These are phyloP conservation scores for Phymastichus coffea DNA, from an alignment of 1,140 invertebrate species.

Conservation along the genomic window DNA sequence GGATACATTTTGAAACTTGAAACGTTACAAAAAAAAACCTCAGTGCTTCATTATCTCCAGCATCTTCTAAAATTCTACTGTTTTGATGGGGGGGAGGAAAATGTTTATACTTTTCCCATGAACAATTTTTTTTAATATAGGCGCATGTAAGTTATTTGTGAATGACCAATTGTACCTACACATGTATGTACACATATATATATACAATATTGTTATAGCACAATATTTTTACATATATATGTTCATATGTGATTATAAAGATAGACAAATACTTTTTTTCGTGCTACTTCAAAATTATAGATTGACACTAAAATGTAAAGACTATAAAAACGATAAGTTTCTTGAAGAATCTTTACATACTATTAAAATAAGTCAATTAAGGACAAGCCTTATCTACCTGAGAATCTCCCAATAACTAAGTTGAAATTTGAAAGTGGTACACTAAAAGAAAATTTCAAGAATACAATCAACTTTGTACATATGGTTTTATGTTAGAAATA, in stretches of 20 bases:
- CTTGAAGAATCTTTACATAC: slow-evolving; percentile 1
- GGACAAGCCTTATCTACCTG: slow-evolving; percentile 24
- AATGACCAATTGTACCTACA: slow-evolving; percentile 48
- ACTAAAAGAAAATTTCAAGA: not conserved
- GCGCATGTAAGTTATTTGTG: slow-evolving; percentile 50
- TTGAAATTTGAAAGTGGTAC: slow-evolving; percentile 8
- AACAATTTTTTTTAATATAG: slow-evolving; percentile 37
- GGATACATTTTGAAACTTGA: slow-evolving; percentile 28
- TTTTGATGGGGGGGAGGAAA: slow-evolving; percentile 36
- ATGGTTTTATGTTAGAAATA: not conserved
- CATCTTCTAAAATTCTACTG: slow-evolving; percentile 41
- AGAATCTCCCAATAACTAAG: slow-evolving; percentile 8
- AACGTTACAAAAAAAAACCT: slow-evolving; percentile 37
- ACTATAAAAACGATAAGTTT: slow-evolving; percentile 11
- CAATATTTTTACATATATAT: slow-evolving; percentile 30
- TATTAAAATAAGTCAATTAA: slow-evolving; percentile 8
- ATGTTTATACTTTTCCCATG: slow-evolving; percentile 32
- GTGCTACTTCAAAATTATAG: slow-evolving; percentile 31
- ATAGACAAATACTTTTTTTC: slow-evolving; percentile 22
- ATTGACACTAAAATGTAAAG: slow-evolving; percentile 32
- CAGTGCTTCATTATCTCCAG: slow-evolving; percentile 43
- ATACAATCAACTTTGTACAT: not conserved
- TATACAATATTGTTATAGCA: slow-evolving; percentile 36
- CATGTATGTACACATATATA: slow-evolving; percentile 40
- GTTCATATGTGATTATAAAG: slow-evolving; percentile 19